Base-by-base conservation (phyloP, 2,888 invertebrate species). In the Morpho achilles region DNA sequence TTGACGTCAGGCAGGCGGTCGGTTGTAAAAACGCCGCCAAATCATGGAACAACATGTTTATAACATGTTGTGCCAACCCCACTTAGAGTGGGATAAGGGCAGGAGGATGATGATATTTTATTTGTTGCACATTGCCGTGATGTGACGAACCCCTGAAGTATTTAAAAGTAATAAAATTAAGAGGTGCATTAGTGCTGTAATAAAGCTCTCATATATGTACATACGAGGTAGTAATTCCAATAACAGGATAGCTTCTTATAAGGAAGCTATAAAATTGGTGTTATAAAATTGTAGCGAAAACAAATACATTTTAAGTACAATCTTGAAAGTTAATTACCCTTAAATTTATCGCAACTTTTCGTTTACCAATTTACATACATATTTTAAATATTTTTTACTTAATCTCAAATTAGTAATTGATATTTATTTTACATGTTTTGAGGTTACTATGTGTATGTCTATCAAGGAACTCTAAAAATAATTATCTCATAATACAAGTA, bases 241-340 rank as follows among this genome's bases (percentile, higher is more conserved):
- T 82, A 80, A 82, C 84, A 79, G 80, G 79, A 84, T 80, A 75
- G 79, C 79, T 75, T 70, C 73, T 74, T 74, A 72, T 75, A 79
- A 79, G 75, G 74, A 71, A 75, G 72, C 73, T 73, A 79, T 81
- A 80, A 80, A 83, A 77, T 82, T 72, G 73, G 10, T 40, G 53
- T 53, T 22, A 9, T 53, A 47, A 53, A 47, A 40, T 41, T 46
- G 52, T 45, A 45, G 32, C 32, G 39, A 53, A 46, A 39, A 41
- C 8, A 44, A 43, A 3, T n/a, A 43, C 43, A 43, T 8, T 39
- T 61, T 40, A 40, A 16, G 2, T 22, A 41, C 10, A 7, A 32
- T 32, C 9, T 42, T 8, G 32, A 16, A 32, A 8, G 4, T 49
- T n/a, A 6, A 55, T 50, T 32, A 23, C 23, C 8, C 43, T 43